Base-by-base conservation (phyloP, 2,888 invertebrate genomes). In the Alviniconcha strummeri region DNA sequence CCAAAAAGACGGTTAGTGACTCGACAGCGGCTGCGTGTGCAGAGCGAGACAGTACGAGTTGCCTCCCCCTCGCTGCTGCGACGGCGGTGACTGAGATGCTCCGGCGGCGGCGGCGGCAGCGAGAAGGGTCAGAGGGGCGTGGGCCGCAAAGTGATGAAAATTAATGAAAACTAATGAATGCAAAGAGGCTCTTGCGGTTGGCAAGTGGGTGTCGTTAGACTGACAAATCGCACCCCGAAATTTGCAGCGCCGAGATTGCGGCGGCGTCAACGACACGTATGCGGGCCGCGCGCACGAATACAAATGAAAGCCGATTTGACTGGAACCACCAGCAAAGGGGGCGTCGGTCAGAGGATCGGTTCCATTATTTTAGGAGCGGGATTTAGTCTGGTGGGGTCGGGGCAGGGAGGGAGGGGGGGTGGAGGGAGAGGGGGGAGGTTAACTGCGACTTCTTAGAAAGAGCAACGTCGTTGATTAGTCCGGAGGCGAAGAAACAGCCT, bases 151-250 rank as follows among this genome's bases (percentile, higher is more conserved):
- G 77, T 77, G 77, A 57, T 77, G 77, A 77, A 77, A 77, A 77
- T 56, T 77, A 75, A 77, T 77, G 77, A 77, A 77, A 77, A 77
- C 57, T 77, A 77, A 77, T 77, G 56, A 55, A 77, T 57, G 77
- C 77, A 57, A 11, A 77, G 57, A 57, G 19, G 5, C 8, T 55
- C 9, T 55, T 19, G 56, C 56, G 76, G 56, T 11, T 8, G 74
- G 55, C 77, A 9, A 77, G 56, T 2, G n/a, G 55, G 57, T 17
- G 77, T 75, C 75, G 75, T 55, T 55, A 77, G 19, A 57, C 57
- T 77, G 77, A 77, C 77, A 77, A 77, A 77, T 77, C 77, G 57
- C 77, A 77, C 57, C 57, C 57, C 77, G 19, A 77, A 77, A 60
- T 56, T 77, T 57, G 77, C 77, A 19, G n/a, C 57, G 77, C 36